Percentiles rank a stretch among this genome's conserved stretches.
Conservation (phyloP, 64 coral and sea anemone genomes). For the Dendronephthya gigantea region DNA sequence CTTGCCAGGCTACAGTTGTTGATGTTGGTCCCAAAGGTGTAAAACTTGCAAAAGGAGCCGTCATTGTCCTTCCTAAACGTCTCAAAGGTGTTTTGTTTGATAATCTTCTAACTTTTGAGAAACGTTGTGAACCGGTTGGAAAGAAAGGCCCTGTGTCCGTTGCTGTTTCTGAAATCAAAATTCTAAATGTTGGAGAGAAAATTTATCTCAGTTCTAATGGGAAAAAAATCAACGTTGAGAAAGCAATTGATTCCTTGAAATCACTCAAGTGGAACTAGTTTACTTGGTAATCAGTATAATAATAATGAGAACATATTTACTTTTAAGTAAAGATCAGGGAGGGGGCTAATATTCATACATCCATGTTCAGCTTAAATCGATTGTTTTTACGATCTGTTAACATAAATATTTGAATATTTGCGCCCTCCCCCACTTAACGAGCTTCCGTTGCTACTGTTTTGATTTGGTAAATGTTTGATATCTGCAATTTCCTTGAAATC, state of each 20-base stretch:
- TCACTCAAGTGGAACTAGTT: conserved; percentile 57
- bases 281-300: too few relatives aligned
- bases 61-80: conserved; percentile 55
- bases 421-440: too few relatives aligned
- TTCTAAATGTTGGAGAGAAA: conserved; percentile 45
- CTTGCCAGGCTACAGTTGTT: conserved; percentile 49
- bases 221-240: conserved; percentile 61
- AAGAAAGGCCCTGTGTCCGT: conserved; percentile 77
- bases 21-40: conserved; percentile 75
- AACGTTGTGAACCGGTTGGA: conserved; percentile 72
- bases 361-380: too few relatives aligned
- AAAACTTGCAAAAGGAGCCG: conserved; percentile 72
- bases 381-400: too few relatives aligned
- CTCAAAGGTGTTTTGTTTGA: conserved; percentile 42
- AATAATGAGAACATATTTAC: too few relatives aligned
- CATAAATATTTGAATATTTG: too few relatives aligned
- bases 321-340: too few relatives aligned
- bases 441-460: too few relatives aligned
- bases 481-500: too few relatives aligned
- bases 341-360: too few relatives aligned
- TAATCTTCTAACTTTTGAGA: conserved; percentile 41
- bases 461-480: too few relatives aligned
- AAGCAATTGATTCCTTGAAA: conserved; percentile 64
- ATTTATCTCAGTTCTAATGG: conserved; percentile 63
- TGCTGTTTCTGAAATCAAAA: conserved; percentile 53